Base-by-base conservation (phyloP, 2,888 invertebrate genomes). In the Mimachlamys varia region DNA sequence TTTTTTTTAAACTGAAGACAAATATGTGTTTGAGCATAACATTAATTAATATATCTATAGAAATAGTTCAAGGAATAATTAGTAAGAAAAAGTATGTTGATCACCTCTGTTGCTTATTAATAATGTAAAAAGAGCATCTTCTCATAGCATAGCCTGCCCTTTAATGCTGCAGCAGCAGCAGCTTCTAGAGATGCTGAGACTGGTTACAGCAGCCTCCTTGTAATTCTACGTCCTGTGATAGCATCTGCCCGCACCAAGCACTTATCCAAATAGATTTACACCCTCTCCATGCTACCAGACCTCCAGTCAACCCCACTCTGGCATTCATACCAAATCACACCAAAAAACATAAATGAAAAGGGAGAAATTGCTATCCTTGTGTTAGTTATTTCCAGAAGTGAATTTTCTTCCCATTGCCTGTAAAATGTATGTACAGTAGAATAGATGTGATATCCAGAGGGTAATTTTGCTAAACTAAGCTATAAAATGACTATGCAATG, bases 191-290 rank as follows among this genome's bases (percentile, higher is more conserved):
- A 76, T 33, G 33, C 33, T 27, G 27, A 22, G 76, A 76, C 53
- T 53, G 50, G 50, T 50, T 12, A 50, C 7, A 76, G 27, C 76
- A 76, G 76, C 33, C 33, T 76, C 27, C 58, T 0, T 76, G 76
- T 76, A 76, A 76, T 76, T 27, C 27, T 76, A 76, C 76, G 33
- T 76, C 33, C 76, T 76, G 76, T 76, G 76, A 76, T 76, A 76
- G 76, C 12, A 76, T 76, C 76, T 76, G 22, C 33, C 76, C 33
- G 33, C 33, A 76, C 76, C 33, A 33, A 76, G 33, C 33, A 76
- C 76, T 76, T 76, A 76, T 62, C 62, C 62, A 62, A 62, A 62
- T 62, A 22, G 62, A 62, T 62, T 62, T 62, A 62, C 62, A 62
- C 76, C 13, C 53, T 27, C 27, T 13, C n/a, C n/a, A n/a, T n/a